Base-by-base conservation (phyloP, 1,140 invertebrate species). In the Samia ricini region DNA sequence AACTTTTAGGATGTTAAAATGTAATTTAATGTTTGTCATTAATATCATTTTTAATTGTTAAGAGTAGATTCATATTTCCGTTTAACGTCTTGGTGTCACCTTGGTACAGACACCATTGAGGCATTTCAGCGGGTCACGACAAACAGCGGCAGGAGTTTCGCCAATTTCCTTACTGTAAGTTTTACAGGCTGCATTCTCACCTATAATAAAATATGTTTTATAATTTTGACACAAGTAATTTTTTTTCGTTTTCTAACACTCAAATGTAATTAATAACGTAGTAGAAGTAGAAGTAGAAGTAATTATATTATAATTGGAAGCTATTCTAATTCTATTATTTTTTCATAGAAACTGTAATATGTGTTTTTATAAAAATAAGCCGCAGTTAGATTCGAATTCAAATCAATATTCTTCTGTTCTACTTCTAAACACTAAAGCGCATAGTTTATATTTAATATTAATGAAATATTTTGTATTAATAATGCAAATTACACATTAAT, bases 151-250 rank as follows among this genome's bases (percentile, higher is more conserved):
- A 3, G 85, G 87, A 19, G 85, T 89, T 56, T 89, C 87, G 60
- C 87, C 87, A 5, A 89, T 63, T 50, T 89, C 87, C 65, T 87
- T 89, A 67, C 81, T 87, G 76, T 89, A 89, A 4, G 69, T 72
- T 68, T 89, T 87, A 69, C 87, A 89, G 0, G 77, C 74, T 21
- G 72, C 71, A 42, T 77, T 77, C 67, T 86, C 79, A 61, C 68
- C 87, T 89, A 66, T 54, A 85, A 83, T 63, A 60, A 48, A 29
- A 49, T 61, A 50, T 23, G 42, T 3, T 3, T 15, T 15, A 60
- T n/a, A 60, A 23, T 4, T 56, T 15, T 22, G 15, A 51, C 4
- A 19, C 5, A 19, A 51, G 6, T 50, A 51, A n/a, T 48, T 2
- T 48, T 15, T 2, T 2, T n/a, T 36, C 33, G 7, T 7, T 8